Percentiles rank a stretch among this genome's conserved stretches.
Evolutionary conservation across 2,797 vertebrate species (phyloP).

Genomic region (Mallotus villosus): DNA sequence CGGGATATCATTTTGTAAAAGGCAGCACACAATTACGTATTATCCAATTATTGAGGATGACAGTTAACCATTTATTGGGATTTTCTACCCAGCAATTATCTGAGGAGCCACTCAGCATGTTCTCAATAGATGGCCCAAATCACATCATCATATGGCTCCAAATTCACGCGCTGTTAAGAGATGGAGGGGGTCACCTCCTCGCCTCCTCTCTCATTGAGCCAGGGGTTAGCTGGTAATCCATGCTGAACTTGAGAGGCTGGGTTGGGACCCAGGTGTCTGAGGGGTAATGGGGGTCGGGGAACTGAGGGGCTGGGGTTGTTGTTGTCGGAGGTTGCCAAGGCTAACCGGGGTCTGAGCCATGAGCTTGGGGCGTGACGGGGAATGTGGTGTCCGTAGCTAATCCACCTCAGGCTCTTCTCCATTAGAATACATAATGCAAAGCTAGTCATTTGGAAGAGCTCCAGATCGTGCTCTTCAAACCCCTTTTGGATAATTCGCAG

Average conservation of each 20-base stretch:
- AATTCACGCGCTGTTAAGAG: slow-evolving; percentile 39
- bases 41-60: slow-evolving; percentile 25
- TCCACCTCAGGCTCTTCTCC: slow-evolving; percentile 49
- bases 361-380: slow-evolving; percentile 37
- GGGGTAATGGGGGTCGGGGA: slow-evolving; percentile 82
- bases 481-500: slow-evolving; percentile 69
- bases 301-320: slow-evolving; percentile 63
- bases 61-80: slow-evolving; percentile 64
- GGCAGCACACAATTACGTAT: slow-evolving; percentile 39
- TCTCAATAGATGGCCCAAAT: slow-evolving; percentile 35
- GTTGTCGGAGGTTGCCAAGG: slow-evolving; percentile 39
- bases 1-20: slow-evolving; percentile 59
- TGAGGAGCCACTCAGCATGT: slow-evolving; percentile 51
- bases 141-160: slow-evolving; percentile 51
- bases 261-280: slow-evolving; percentile 52
- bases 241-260: slow-evolving; percentile 24
- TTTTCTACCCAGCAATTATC: slow-evolving; percentile 62
- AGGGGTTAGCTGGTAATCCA: not conserved
- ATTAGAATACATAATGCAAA: slow-evolving; percentile 69
- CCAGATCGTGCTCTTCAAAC: slow-evolving; percentile 76
- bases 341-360: slow-evolving; percentile 41
- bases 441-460: slow-evolving; percentile 76
- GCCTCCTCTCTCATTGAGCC: not conserved
- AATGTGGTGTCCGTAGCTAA: slow-evolving; percentile 50
- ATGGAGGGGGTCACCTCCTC: slow-evolving; percentile 7